A percentile compares a stretch with the other conserved stretches of the same genome.
Conservation (phyloP, 2,113 vertebrate species). For the Odontophorus gujanensis region DNA sequence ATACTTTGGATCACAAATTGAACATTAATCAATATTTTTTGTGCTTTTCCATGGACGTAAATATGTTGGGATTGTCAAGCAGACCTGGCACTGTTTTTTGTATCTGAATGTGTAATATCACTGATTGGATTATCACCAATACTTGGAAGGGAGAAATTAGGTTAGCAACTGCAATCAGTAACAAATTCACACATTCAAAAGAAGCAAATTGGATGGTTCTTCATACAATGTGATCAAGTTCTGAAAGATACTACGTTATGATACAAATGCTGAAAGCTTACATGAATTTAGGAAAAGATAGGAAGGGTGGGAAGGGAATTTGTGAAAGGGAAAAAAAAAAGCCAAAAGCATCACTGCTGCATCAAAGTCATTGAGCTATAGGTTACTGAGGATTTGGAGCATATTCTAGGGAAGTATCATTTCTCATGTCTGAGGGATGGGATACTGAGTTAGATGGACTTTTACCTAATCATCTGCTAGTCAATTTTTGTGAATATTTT, state of each 20-base stretch:
- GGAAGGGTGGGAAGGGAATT: conserved; percentile 27
- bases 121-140: not conserved
- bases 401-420: not conserved
- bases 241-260: not conserved
- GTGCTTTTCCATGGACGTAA: not conserved
- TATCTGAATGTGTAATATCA: not conserved
- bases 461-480: not conserved
- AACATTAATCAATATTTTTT: not conserved
- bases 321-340: not conserved
- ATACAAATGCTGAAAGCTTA: not conserved
- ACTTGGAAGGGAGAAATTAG: not conserved
- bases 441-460: not conserved
- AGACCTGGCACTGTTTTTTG: not conserved
- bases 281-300: not conserved
- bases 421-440: not conserved
- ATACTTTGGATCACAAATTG: not conserved
- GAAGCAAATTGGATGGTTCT: not conserved
- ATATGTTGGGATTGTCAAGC: not conserved
- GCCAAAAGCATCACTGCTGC: not conserved
- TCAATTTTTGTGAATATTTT: not conserved
- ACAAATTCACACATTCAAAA: not conserved
- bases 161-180: not conserved
- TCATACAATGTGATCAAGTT: not conserved
- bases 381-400: not conserved
- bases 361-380: not conserved